Base-by-base conservation (phyloP, 2,113 vertebrate species). In the Colossoma macropomum region DNA sequence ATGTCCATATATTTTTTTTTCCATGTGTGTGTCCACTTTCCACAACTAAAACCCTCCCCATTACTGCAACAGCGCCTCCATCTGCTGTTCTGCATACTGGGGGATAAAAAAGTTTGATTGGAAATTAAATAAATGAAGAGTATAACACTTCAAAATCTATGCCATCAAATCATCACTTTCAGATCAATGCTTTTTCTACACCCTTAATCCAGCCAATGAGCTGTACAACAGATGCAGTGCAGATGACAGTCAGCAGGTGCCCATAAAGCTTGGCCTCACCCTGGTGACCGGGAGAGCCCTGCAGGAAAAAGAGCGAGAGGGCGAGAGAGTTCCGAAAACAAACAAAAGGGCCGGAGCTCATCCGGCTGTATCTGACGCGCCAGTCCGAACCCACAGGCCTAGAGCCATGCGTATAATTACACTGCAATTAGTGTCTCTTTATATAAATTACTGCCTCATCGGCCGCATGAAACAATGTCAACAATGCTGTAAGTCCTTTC, bases 401-500 rank as follows among this genome's bases (percentile, higher is more conserved):
- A 77, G 86, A 41, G 30, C 85, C 87, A 89, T 88, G 23, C 8
- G 90, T 84, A 89, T 89, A 93, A 90, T 91, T 91, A 90, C 91
- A 76, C 76, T 81, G 75, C 85, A 93, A 90, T 91, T 93, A 89
- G 90, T 89, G 88, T 87, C 88, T 86, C 73, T 92, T 84, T 86
- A 84, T 75, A 52, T 84, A 23, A 72, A 77, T 63, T 71, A 81
- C 72, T 79, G 63, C 60, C 56, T 56, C 65, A n/a, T 6, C 85
- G 89, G 86, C 88, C 84, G 85, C 84, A 62, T 65, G 83, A 82
- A 84, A 78, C 80, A 80, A 41, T 86, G 89, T 90, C 89, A 91
- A 89, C 91, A 91, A 86, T n/a, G 30, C 71, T 68, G 60, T 16
- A 75, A 23, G 70, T 75, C 71, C 63, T 77, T 81, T 77, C 54